Evolutionary conservation across 2,888 invertebrate species (phyloP).

Genomic region (Xanthorhoe spadicearia): DNA sequence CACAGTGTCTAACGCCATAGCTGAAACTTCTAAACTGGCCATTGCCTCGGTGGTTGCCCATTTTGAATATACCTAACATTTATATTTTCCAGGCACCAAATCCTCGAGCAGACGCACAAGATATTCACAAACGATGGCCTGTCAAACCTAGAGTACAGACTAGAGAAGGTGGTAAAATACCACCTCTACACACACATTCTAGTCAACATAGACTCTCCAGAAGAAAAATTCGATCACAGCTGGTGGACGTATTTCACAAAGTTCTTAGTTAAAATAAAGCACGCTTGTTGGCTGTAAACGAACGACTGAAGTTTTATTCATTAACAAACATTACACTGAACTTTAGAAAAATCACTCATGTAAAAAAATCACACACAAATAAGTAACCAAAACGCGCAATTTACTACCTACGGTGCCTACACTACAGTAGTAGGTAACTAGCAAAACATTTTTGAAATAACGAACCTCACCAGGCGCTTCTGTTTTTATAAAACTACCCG

Average conservation of each 20-base stretch:
- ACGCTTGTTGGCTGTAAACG: constrained; percentile 49
- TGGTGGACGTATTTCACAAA: constrained; percentile 87
- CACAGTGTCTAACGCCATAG: too few relatives aligned
- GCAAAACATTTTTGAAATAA: too few relatives aligned
- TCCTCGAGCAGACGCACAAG: constrained; percentile 92
- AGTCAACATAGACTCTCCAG: constrained; percentile 86
- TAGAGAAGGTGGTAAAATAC: constrained; percentile 87
- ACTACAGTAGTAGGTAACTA: too few relatives aligned
- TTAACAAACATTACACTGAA: constrained; percentile 10
- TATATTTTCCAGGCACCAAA: constrained; percentile 88
- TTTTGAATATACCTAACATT: too few relatives aligned
- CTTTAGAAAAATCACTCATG: constrained; percentile 12
- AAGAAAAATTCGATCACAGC: constrained; percentile 79
- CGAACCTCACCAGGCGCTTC: too few relatives aligned
- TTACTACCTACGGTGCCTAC: too few relatives aligned
- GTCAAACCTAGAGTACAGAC: constrained; percentile 91
- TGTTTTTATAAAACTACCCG: neutral
- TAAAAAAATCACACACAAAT: constrained; percentile 1
- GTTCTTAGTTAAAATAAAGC: constrained; percentile 79
- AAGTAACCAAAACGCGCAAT: constrained; percentile 16
- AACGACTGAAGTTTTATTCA: neutral
- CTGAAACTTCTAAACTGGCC: too few relatives aligned
- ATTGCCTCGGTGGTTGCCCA: too few relatives aligned
- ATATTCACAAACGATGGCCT: constrained; percentile 94
- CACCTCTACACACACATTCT: constrained; percentile 93